Conservation (phyloP, 2,797 vertebrate genomes). For the Argya squamiceps region DNA sequence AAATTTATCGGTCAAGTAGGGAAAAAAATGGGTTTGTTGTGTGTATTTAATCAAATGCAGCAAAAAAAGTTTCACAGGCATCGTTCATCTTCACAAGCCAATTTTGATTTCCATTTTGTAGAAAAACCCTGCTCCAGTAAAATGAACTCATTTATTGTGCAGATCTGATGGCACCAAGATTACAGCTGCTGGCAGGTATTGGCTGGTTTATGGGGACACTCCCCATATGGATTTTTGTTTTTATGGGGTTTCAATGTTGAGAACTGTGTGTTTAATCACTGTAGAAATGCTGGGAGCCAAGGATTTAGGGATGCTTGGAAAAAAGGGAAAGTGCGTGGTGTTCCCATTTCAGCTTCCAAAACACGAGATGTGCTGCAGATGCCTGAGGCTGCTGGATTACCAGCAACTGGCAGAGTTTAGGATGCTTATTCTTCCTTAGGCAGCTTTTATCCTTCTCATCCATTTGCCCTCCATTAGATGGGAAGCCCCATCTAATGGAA, state of each 20-base stretch:
- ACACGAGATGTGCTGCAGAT: background rate
- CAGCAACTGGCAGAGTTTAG: background rate
- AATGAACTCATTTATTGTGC: background rate
- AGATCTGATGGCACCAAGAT: background rate
- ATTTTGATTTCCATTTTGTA: conserved; percentile 31
- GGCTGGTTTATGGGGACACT: background rate
- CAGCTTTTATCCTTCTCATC: background rate
- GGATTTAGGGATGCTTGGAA: background rate
- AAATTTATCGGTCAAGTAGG: conserved; percentile 6
- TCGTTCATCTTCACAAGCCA: background rate
- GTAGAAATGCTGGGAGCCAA: background rate
- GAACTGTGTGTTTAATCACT: background rate
- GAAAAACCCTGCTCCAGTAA: background rate
- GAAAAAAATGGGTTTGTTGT: background rate
- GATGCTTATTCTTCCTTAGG: background rate
- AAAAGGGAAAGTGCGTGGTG: background rate
- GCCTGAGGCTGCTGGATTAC: background rate
- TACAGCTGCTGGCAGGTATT: background rate
- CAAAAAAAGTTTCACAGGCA: conserved; percentile 20
- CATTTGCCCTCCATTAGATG: background rate
- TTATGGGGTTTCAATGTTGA: background rate
- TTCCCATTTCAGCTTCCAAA: background rate
- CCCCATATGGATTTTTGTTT: background rate
- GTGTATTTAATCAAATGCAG: conserved; percentile 51
- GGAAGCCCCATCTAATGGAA: background rate